Conservation (phyloP, 1,140 invertebrate species). For the Drosophila fuyamai region DNA sequence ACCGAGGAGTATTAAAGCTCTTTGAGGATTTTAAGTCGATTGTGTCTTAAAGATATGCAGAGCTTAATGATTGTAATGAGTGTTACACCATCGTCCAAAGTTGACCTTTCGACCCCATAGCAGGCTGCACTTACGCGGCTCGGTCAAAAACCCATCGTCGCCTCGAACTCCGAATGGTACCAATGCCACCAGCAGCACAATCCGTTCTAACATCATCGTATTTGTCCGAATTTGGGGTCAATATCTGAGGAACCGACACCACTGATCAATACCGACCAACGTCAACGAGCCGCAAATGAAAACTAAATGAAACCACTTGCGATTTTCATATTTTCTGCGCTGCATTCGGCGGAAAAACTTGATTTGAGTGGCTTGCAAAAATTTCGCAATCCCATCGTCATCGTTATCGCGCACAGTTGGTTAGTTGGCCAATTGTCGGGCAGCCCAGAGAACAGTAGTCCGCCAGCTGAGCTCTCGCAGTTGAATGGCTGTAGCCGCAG, state of each 20-base stretch:
- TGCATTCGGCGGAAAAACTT: constrained; percentile 67
- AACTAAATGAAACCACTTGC: constrained; percentile 59
- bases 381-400: constrained; percentile 60
- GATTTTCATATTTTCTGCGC: constrained; percentile 62
- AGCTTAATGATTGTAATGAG: background rate
- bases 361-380: constrained; percentile 60
- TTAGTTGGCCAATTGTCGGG: constrained; percentile 36
- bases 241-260: constrained; percentile 12
- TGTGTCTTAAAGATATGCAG: background rate
- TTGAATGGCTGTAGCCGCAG: constrained; percentile 31
- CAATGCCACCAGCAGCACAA: constrained; percentile 43
- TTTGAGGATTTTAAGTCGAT: background rate
- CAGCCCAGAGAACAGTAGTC: constrained; percentile 40
- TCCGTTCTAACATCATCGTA: constrained; percentile 26
- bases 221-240: constrained; percentile 2
- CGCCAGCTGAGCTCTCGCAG: constrained; percentile 36
- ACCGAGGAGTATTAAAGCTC: background rate
- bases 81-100: too few species aligned
- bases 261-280: constrained; percentile 37
- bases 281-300: constrained; percentile 55
- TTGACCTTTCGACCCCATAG: background rate
- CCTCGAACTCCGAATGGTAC: constrained; percentile 22
- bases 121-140: constrained; percentile 76
- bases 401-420: constrained; percentile 21
- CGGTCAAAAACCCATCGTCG: constrained; percentile 69